Evolutionary conservation across 2,797 vertebrate species (phyloP).

Genomic region (Falco berigora): DNA sequence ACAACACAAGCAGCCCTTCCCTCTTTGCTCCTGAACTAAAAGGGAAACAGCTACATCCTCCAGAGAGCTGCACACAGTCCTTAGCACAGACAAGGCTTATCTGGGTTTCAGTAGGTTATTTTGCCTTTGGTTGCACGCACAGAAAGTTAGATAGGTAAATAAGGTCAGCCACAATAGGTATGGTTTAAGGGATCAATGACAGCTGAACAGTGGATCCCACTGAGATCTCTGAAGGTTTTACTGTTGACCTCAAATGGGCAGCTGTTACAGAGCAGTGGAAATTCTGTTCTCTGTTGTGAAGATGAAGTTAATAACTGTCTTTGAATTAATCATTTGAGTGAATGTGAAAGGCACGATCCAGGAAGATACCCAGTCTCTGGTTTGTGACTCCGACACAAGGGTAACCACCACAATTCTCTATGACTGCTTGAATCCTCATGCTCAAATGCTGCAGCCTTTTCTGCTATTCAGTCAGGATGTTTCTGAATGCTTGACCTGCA

Average conservation of each 20-base stretch:
- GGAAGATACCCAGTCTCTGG: not conserved
- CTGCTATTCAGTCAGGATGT: not conserved
- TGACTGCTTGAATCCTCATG: not conserved
- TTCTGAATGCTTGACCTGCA: not conserved
- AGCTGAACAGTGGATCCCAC: not conserved
- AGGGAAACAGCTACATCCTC: not conserved
- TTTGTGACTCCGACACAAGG: not conserved
- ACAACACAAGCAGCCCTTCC: not conserved
- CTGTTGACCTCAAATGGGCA: not conserved
- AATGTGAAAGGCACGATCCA: not conserved
- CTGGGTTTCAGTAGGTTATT: not conserved
- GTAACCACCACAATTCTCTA: not conserved
- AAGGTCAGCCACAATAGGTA: not conserved
- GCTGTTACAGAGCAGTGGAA: not conserved
- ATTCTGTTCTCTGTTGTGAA: not conserved
- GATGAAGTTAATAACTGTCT: not conserved
- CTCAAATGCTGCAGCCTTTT: not conserved
- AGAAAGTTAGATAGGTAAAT: not conserved
- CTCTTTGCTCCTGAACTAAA: not conserved
- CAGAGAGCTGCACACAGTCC: not conserved
- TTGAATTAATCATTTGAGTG: not conserved
- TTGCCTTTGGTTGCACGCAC: not conserved
- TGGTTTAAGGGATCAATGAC: not conserved
- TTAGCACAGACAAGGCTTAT: not conserved
- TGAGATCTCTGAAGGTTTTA: not conserved